phyloP scores from a whole-genome alignment of 2,113 vertebrate genomes.

The Proterorhinus semilunaris region DNA sequence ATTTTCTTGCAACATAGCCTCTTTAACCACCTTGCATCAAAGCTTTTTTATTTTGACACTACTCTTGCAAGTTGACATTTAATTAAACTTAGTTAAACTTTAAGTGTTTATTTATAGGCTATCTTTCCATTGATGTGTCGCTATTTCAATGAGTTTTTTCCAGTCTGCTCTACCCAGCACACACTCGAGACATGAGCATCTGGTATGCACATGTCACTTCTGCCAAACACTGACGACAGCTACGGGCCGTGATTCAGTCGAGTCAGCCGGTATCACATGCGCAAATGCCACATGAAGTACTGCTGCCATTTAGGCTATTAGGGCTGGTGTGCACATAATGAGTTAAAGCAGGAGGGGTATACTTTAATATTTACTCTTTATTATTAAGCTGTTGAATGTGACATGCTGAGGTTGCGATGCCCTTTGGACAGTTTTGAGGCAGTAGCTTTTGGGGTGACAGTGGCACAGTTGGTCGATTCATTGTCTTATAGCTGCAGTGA shows the following conservation, averaged over 20 bases:
- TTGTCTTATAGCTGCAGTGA: too few relatives aligned
- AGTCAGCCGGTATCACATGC: conserved; percentile 38
- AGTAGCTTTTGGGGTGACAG: too few relatives aligned
- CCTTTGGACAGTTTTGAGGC: too few relatives aligned
- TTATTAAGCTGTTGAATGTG: too few relatives aligned
- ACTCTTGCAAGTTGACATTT: background rate
- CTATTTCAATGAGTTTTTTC: conserved; percentile 33
- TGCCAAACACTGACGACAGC: conserved; percentile 55
- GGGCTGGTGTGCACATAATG: too few relatives aligned
- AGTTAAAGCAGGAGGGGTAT: background rate
- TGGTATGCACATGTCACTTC: conserved; percentile 66
- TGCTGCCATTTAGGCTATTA: too few relatives aligned
- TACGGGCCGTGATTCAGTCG: conserved; percentile 45
- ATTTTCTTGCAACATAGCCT: background rate
- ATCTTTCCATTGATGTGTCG: conserved; percentile 9
- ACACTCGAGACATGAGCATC: conserved; percentile 54
- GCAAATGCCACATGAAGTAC: background rate
- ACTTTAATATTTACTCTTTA: background rate
- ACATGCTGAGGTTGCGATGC: too few relatives aligned
- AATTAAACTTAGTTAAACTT: background rate
- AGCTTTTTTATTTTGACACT: background rate
- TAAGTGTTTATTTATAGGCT: background rate
- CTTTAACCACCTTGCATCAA: background rate
- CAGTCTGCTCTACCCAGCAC: conserved; percentile 21
- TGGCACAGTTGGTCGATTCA: too few relatives aligned